Percentiles rank a stretch among this genome's conserved stretches.
These are phyloP conservation scores for Aphidius colemani DNA, from an alignment of 2,888 invertebrate species.

Conservation along the genomic window DNA sequence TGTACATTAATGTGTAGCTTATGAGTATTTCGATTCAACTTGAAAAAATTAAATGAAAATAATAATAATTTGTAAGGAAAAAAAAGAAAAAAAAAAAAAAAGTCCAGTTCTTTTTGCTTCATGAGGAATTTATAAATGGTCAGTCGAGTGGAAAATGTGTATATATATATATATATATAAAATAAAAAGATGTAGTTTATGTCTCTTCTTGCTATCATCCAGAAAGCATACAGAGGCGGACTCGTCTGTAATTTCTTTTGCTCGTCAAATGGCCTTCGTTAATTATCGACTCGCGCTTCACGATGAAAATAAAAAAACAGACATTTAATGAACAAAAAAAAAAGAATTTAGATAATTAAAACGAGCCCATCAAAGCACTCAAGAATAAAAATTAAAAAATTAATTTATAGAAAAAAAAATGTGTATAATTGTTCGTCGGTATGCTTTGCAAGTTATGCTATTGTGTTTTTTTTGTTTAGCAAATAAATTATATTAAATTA, in stretches of 20 bases:
- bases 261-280: conserved; percentile 35
- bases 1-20: too few species aligned
- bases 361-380: conserved; percentile 3
- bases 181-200: background rate
- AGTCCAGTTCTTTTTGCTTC: background rate
- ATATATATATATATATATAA: conserved; percentile 1
- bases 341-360: conserved; percentile 5
- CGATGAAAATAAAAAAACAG: conserved; percentile 26
- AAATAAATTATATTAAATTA: too few species aligned
- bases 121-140: conserved; percentile 15
- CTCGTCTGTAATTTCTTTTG: conserved; percentile 31
- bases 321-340: background rate
- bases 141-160: background rate
- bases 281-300: conserved; percentile 34
- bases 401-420: too few species aligned
- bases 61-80: background rate
- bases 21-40: too few species aligned
- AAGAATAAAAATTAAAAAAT: background rate
- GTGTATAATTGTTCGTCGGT: too few species aligned
- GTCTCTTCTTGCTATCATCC: background rate
- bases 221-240: too few species aligned
- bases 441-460: too few species aligned
- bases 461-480: too few species aligned
- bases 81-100: conserved; percentile 2
- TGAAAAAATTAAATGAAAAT: background rate